These are phyloP conservation scores for Anarrhichthys ocellatus DNA, from an alignment of 2,113 vertebrate species.

Conservation along the genomic window DNA sequence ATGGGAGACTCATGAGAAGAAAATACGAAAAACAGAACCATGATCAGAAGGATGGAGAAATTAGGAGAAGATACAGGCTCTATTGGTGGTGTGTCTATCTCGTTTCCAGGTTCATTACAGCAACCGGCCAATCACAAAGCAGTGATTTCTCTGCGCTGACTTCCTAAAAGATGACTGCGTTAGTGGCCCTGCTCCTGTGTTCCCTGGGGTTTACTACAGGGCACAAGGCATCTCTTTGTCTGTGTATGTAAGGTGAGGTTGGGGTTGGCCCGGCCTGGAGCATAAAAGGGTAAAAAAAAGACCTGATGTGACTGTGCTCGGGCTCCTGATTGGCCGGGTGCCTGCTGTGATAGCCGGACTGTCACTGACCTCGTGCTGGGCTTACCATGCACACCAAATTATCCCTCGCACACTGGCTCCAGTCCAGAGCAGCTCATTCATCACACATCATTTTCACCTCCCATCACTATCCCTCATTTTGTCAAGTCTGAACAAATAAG, in stretches of 20 bases:
- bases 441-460: constrained; percentile 43
- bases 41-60: constrained; percentile 9
- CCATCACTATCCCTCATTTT: constrained; percentile 42
- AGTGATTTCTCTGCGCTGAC: constrained; percentile 33
- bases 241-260: constrained; percentile 34
- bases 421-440: constrained; percentile 36
- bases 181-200: constrained; percentile 5
- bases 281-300: constrained; percentile 22
- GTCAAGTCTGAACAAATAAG: constrained; percentile 27
- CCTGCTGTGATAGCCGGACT: constrained; percentile 62
- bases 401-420: constrained; percentile 46
- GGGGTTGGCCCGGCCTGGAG: constrained; percentile 19
- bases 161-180: constrained; percentile 21
- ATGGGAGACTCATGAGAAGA: constrained; percentile 3
- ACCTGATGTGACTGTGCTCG: constrained; percentile 51
- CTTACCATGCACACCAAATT: constrained; percentile 52
- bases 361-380: constrained; percentile 56
- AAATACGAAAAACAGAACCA: constrained; percentile 1
- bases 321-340: constrained; percentile 70
- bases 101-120: constrained; percentile 47
- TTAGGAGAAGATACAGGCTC: constrained; percentile 2
- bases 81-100: constrained; percentile 1
- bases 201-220: constrained; percentile 18
- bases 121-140: constrained; percentile 36
- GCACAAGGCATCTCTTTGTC: constrained; percentile 32